Evolutionary conservation across 2,888 invertebrate species (phyloP).

Genomic region (Chironomus tentans): DNA sequence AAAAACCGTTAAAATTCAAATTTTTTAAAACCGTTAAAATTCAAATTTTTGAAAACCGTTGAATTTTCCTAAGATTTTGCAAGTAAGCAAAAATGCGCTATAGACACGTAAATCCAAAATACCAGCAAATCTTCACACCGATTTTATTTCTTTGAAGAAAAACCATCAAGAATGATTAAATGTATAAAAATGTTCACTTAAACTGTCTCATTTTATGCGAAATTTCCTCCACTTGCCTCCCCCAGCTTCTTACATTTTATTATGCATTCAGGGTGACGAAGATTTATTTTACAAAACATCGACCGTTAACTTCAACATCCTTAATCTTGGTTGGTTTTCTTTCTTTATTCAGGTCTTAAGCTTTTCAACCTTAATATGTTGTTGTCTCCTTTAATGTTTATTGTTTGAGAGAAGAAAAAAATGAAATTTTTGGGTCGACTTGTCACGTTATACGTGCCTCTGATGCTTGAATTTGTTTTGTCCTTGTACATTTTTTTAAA

Average conservation of each 20-base stretch:
- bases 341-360: background rate
- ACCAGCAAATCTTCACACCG: no score
- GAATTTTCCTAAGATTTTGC: no score
- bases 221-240: background rate
- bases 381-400: background rate
- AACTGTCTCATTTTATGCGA: background rate
- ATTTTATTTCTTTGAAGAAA: background rate
- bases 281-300: constrained; percentile 14
- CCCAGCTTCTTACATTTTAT: background rate
- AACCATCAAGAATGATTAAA: background rate
- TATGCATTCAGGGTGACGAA: constrained; percentile 3
- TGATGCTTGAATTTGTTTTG: background rate
- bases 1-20: no score
- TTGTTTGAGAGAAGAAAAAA: background rate
- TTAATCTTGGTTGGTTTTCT: constrained; percentile 17
- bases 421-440: background rate
- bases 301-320: constrained; percentile 16
- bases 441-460: background rate
- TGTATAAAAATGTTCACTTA: background rate
- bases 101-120: no score
- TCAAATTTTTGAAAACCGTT: no score
- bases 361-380: background rate
- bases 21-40: no score
- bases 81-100: no score
- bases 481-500: background rate